Evolutionary conservation across 1,140 invertebrate genomes (phyloP).

Genomic region (Coptotermes formosanus): DNA sequence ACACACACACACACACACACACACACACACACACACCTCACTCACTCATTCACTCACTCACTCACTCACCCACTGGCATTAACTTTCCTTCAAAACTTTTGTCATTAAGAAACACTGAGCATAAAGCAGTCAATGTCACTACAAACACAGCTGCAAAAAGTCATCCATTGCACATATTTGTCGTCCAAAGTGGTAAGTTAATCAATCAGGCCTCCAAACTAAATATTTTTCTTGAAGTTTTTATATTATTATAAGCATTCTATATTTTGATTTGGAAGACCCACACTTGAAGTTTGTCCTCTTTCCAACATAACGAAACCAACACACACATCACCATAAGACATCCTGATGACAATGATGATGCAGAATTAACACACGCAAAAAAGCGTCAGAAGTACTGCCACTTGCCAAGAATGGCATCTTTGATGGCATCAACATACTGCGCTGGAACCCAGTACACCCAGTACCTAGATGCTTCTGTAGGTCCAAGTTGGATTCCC

Average conservation of each 20-base stretch:
- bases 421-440: slow-evolving; percentile 90
- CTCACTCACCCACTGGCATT: neutral
- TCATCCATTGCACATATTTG: slow-evolving; percentile 7
- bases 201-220: neutral
- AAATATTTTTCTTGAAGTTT: neutral
- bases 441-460: slow-evolving; percentile 94
- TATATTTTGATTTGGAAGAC: slow-evolving; percentile 19
- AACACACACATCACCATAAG: neutral
- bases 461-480: slow-evolving; percentile 88
- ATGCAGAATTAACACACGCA: neutral
- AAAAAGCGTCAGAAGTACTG: slow-evolving; percentile 66
- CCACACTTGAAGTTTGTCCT: neutral
- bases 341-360: neutral
- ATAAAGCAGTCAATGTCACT: neutral
- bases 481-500: slow-evolving; percentile 83
- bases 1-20: too few species aligned
- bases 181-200: neutral
- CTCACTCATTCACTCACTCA: neutral
- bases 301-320: neutral
- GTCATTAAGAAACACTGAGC: neutral
- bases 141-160: neutral
- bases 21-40: too few species aligned
- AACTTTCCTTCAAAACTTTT: neutral
- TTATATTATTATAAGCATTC: neutral
- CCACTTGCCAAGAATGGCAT: slow-evolving; percentile 86